Evolutionary conservation across 2,888 invertebrate species (phyloP), one percentile per base, ranked within the genome.

Genomic region (Lepidocyrtinus sp.): DNA sequence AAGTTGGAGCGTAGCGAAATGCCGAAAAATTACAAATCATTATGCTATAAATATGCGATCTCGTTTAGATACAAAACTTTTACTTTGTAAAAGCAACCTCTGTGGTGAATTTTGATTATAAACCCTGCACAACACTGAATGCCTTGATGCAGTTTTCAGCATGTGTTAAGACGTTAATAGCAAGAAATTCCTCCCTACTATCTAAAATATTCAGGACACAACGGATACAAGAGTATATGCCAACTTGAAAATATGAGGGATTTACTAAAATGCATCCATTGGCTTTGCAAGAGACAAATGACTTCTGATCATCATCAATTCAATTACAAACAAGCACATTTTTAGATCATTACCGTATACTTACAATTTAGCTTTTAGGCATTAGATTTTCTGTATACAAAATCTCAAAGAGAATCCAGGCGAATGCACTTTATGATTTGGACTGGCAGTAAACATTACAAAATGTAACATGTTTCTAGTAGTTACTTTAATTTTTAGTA

Each of bases 151-250:
- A 50, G 50, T 50, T 36, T 36, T n/a, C n/a, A n/a, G n/a, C n/a
- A n/a, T n/a, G n/a, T 36, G 36, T 36, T 36, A 36, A 36, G 36
- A 36, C 15, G 50, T 7, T n/a, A 7, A 50, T 50, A 50, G 12
- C 12, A 36, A 36, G 50, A 12, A 50, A 50, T 50, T 50, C 50
- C 15, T 50, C 17, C 50, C 5, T 27, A 19, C 17, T 27, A 27
- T 75, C 50, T 50, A 26, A 75, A 75, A 62, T 69, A 75, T 75
- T 75, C 22, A 69, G 69, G 75, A 21, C 63, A 67, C 69, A 61
- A 75, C 25, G 59, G 24, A 61, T 12, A n/a, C n/a, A n/a, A n/a
- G n/a, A n/a, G n/a, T n/a, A n/a, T n/a, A 45, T 75, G 67, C 68
- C 75, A 68, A 36, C 46, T n/a, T 7, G 50, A 50, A 50, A 50